Evolutionary conservation across 2,888 invertebrate genomes (phyloP), one percentile per base, ranked within the genome.

Genomic region (Actias luna): DNA sequence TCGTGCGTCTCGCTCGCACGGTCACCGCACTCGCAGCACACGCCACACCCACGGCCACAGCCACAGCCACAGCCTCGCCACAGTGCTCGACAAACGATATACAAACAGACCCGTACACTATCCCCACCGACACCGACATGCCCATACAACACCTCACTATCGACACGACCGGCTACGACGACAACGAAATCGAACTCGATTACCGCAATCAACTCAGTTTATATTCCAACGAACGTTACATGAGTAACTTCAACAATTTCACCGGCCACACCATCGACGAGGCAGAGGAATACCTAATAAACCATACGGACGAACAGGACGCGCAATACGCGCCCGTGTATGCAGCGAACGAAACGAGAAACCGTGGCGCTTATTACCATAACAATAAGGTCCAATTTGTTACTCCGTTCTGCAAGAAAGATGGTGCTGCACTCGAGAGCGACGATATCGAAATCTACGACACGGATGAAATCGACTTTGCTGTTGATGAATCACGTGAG

Each of bases 61-160:
- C n/a, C n/a, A n/a, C n/a, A n/a, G n/a, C n/a, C n/a, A 85, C 87
- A 73, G 84, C 75, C 69, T 66, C 80, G 69, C 77, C 79, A 59
- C 73, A 67, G 65, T 81, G 77, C 88, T 88, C 88, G 86, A 88
- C 89, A 83, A 92, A 89, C 90, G 93, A 93, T 93, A 93, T 88
- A 84, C 73, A 72, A 70, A 72, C 76, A 69, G 75, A 81, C 70
- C 79, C 73, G 5, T n/a, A n/a, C 69, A 12, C 4, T 25, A 22
- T 50, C 33, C n/a, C n/a, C n/a, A 83, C 87, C 71, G 85, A 87
- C 80, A 79, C 67, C 66, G 81, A 76, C 88, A 88, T 88, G 86
- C 88, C 89, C 64, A 61, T 60, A 39, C 61, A 65, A 55, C 61
- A 64, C 46, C 58, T 59, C 46, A 62, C 46, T 55, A 63, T 65